Percentiles rank a stretch among this genome's conserved stretches.
These are phyloP conservation scores for Philopotamus ludificatus DNA, from an alignment of 1,140 invertebrate genomes.

Conservation along the genomic window DNA sequence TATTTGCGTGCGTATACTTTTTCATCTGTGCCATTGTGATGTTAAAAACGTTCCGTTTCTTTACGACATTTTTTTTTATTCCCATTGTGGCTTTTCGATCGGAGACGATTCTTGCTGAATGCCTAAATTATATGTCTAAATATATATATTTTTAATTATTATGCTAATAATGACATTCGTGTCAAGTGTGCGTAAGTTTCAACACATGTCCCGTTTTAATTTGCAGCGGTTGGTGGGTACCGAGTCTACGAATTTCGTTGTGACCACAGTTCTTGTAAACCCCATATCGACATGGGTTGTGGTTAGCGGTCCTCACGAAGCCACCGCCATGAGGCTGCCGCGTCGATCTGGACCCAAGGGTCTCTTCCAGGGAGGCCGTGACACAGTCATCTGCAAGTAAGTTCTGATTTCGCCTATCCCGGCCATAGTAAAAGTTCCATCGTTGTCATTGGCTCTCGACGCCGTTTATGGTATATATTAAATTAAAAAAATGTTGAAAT, in stretches of 20 bases:
- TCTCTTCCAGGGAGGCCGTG: conserved; percentile 48
- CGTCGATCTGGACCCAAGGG: conserved; percentile 48
- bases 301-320: conserved; percentile 49
- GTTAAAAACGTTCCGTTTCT: conserved; percentile 11
- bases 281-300: conserved; percentile 48
- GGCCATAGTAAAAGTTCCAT: not conserved
- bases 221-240: conserved; percentile 49
- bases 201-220: too few relatives aligned
- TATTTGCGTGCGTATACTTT: conserved; percentile 13
- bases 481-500: conserved; percentile 14
- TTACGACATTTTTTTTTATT: not conserved
- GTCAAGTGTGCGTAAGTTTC: not conserved
- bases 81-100: conserved; percentile 11
- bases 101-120: conserved; percentile 7
- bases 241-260: conserved; percentile 47
- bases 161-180: not conserved
- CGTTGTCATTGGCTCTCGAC: not conserved
- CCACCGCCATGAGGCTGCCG: conserved; percentile 48
- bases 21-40: conserved; percentile 14
- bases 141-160: not conserved
- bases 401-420: conserved; percentile 29
- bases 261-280: conserved; percentile 48
- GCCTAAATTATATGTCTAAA: conserved; percentile 17
- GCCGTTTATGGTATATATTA: conserved; percentile 6
- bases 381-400: conserved; percentile 53